Evolutionary conservation across 1,140 invertebrate genomes (phyloP), one percentile per base, ranked within the genome.

Genomic region (Trachelipus rathkii): DNA sequence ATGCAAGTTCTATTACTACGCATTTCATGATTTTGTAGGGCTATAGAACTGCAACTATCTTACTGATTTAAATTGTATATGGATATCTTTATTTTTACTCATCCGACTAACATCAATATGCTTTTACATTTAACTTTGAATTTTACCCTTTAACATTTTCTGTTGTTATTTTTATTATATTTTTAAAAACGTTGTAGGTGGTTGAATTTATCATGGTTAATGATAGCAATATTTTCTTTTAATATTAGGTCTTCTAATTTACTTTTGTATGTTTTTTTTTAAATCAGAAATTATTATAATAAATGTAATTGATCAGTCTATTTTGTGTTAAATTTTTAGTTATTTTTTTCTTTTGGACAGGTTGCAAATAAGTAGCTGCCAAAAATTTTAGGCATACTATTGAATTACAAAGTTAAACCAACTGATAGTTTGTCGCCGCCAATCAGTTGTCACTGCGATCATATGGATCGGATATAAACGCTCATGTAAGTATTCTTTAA

Each of bases 321-420:
- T 33, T 15, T 15, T 13, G n/a, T 13, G 1, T 3, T 72, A 6
- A 4, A 24, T 24, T 24, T 11, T 72, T 33, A 33, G 6, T 33
- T 33, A 3, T 33, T 3, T 33, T 33, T 1, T 33, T 33, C 6
- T 33, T n/a, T n/a, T n/a, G n/a, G n/a, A 33, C 77, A 93, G 90
- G 88, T 90, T 11, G 89, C 90, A 19, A n/a, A n/a, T 93, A 95
- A 88, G 90, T 92, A 3, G 91, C 89, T 76, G 92, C 93, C 0
- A 88, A 91, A 91, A 82, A 88, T 87, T 0, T 83, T 95, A 4
- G 91, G 90, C 10, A 89, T 95, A 68, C 89, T 91, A 19, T 95
- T 69, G 87, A 90, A 0, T 87, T 89, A 94, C 0, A 87, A 83
- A 45, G 87, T 95, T 0, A 92, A 92, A 84, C 88, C 91, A 15